These are phyloP conservation scores for Kradibia gibbosae DNA, from an alignment of 1,140 invertebrate species.

Conservation along the genomic window DNA sequence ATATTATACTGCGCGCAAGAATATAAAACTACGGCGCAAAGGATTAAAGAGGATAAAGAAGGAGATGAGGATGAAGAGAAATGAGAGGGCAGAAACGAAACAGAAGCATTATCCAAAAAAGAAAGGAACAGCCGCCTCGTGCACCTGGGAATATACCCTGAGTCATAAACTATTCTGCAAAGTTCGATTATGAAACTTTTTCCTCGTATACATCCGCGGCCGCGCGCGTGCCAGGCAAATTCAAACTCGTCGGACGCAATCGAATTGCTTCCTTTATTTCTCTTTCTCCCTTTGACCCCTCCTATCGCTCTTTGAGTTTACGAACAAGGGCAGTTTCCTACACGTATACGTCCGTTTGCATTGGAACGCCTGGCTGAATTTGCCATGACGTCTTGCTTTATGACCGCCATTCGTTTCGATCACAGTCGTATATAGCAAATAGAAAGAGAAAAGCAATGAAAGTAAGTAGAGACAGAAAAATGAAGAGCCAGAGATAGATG, in stretches of 20 bases:
- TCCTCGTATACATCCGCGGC: constrained; percentile 37
- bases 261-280: constrained; percentile 38
- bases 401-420: constrained; percentile 50
- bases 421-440: not conserved
- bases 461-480: not conserved
- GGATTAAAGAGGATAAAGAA: not conserved
- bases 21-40: not conserved
- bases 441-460: not conserved
- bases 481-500: not conserved
- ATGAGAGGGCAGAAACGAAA: not conserved
- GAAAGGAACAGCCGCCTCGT: not conserved
- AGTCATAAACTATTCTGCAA: constrained; percentile 70
- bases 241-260: constrained; percentile 10
- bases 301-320: not conserved
- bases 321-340: constrained; percentile 32
- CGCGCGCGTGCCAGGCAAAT: constrained; percentile 18
- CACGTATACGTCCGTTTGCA: constrained; percentile 24
- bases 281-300: constrained; percentile 4
- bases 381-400: constrained; percentile 54
- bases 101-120: constrained; percentile 20
- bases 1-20: not conserved
- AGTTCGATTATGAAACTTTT: constrained; percentile 72
- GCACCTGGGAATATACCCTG: constrained; percentile 26
- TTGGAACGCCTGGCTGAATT: constrained; percentile 28
- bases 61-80: not conserved